phyloP scores from a whole-genome alignment of 2,113 vertebrate genomes.

The Chiloscyllium plagiosum region DNA sequence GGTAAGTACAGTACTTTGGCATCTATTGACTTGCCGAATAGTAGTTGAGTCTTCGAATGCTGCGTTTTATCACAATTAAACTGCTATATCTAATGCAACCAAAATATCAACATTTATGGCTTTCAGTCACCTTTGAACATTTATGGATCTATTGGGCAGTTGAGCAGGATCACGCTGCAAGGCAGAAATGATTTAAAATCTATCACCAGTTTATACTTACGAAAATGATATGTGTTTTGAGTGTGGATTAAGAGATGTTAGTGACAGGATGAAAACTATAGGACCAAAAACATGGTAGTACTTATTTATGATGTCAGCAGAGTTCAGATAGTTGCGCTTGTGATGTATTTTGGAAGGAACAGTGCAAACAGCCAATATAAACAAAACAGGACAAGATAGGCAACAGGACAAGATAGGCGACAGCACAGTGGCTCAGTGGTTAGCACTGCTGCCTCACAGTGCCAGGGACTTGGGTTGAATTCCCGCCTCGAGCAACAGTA shows the following conservation, averaged over 20 bases:
- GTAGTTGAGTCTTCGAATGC: not conserved
- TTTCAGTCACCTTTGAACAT: not conserved
- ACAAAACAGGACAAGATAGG: too few relatives aligned
- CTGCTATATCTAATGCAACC: not conserved
- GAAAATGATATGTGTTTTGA: not conserved
- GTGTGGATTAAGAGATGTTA: not conserved
- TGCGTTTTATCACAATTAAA: not conserved
- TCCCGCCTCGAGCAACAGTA: too few relatives aligned
- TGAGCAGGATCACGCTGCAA: too few relatives aligned
- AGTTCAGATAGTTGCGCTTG: not conserved
- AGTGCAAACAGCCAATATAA: too few relatives aligned
- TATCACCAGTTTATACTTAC: not conserved
- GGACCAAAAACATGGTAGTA: not conserved
- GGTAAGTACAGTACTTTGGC: not conserved
- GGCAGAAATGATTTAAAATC: too few relatives aligned
- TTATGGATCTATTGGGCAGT: not conserved
- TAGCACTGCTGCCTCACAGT: too few relatives aligned
- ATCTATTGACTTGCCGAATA: not conserved
- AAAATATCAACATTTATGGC: not conserved
- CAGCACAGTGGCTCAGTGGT: too few relatives aligned
- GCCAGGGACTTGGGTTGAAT: too few relatives aligned
- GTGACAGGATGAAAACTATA: not conserved
- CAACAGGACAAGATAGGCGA: too few relatives aligned
- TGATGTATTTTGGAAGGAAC: too few relatives aligned
- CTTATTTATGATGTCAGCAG: not conserved